These are phyloP conservation scores for Dicranocentrus wangi DNA, from an alignment of 2,888 invertebrate species.

Conservation along the genomic window DNA sequence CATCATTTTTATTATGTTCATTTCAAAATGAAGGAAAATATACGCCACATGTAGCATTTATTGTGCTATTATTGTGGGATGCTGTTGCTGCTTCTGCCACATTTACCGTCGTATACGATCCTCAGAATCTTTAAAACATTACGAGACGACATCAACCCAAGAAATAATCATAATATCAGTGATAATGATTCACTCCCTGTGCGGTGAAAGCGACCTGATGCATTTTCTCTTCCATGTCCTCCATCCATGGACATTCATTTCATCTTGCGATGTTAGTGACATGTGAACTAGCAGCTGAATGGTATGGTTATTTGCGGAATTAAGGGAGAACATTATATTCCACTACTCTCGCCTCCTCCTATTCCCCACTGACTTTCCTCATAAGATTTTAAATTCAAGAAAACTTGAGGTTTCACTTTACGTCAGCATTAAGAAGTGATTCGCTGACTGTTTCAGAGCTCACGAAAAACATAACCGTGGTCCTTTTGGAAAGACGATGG, in stretches of 20 bases:
- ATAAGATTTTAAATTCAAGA: background rate
- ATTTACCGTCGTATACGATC: background rate
- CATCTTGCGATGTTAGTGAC: background rate
- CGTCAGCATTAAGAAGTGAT: too few relatives aligned
- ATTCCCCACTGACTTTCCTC: background rate
- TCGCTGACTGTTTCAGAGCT: too few relatives aligned
- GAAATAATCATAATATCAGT: constrained; percentile 25
- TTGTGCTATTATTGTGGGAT: constrained; percentile 29
- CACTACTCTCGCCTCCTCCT: background rate
- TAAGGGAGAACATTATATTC: constrained; percentile 1
- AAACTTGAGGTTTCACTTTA: background rate
- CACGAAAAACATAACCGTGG: too few relatives aligned
- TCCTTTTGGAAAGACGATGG: too few relatives aligned
- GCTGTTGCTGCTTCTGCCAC: constrained; percentile 34
- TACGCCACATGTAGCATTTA: constrained; percentile 38
- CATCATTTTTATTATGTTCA: constrained; percentile 39
- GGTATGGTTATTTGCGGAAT: constrained; percentile 14
- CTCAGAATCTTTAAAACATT: constrained; percentile 1
- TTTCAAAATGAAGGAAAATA: constrained; percentile 28
- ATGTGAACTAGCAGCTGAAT: background rate
- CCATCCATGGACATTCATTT: constrained; percentile 3
- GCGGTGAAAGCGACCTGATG: constrained; percentile 53
- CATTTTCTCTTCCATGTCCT: background rate
- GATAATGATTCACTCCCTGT: constrained; percentile 1
- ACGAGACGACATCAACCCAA: background rate